Evolutionary conservation across 2,113 vertebrate genomes (phyloP).

Genomic region (Oceanodroma tethys): DNA sequence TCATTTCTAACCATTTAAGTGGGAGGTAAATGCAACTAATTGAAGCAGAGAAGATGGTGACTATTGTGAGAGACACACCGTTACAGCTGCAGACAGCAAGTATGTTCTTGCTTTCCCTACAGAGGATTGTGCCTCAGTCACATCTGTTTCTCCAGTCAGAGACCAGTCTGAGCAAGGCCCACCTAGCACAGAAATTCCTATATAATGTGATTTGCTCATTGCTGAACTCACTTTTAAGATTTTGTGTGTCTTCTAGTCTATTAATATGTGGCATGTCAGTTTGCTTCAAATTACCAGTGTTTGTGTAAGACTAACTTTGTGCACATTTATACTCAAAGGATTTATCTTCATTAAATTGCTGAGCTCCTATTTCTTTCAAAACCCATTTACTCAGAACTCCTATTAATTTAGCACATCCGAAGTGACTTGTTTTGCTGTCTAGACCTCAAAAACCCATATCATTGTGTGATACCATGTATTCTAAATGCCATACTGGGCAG

Average conservation of each 20-base stretch:
- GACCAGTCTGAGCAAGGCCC: not conserved
- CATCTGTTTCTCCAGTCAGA: not conserved
- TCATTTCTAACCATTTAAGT: not conserved
- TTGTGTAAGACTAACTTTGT: not conserved
- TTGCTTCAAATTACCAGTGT: not conserved
- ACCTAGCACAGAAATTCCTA: not conserved
- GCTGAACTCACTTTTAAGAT: not conserved
- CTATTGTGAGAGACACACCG: accelerated
- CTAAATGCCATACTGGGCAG: not conserved
- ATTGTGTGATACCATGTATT: accelerated
- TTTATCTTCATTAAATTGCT: not conserved
- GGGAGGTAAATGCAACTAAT: not conserved
- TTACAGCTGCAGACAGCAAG: not conserved
- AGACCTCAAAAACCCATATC: not conserved
- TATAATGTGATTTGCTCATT: not conserved
- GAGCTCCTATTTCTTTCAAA: not conserved
- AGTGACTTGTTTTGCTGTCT: not conserved
- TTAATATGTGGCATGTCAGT: not conserved
- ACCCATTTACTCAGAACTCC: not conserved
- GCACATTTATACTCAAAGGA: not conserved
- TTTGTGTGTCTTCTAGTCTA: not conserved
- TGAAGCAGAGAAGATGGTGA: not conserved
- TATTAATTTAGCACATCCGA: not conserved
- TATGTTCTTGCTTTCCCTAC: not conserved
- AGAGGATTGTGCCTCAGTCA: not conserved